Evolutionary conservation across 1,140 invertebrate species (phyloP), one percentile per base, ranked within the genome.

Genomic region (Microplitis mediator): DNA sequence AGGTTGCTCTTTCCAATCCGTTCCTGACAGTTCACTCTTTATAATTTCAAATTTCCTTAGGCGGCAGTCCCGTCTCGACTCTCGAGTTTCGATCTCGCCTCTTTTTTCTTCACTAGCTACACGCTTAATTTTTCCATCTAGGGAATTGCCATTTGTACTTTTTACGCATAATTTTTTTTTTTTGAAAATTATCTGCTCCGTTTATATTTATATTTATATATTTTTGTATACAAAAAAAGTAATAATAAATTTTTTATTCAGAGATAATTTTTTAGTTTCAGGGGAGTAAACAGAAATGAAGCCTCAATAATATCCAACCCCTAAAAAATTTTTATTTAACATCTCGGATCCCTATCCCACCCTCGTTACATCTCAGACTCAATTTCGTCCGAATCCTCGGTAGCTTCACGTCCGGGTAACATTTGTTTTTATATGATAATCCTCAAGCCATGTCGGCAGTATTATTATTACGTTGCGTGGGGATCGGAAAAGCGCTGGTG

Each of bases 21-120:
- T 36, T 39, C 34, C 63, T 63, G 13, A 16, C 35, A 6, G 16
- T 50, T 23, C 39, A 16, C 65, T 68, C 71, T 54, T 80, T 75
- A 75, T 76, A 80, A 78, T 78, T 79, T 79, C 62, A 78, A 77
- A 79, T 79, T 80, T 80, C 76, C 74, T 73, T 74, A 60, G 75
- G 66, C 74, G 71, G 45, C 70, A 65, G 67, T 69, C 16, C 13
- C 73, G 58, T 11, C 31, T 69, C 35, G 35, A 31, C 58, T 64
- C 69, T 34, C 31, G 11, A 34, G n/a, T 23, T 23, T 23, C 23
- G 23, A 64, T 63, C 36, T 39, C 61, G 32, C 52, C 39, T 45
- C 35, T 56, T 65, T 65, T 63, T 66, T 68, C 72, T 58, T 66
- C 69, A 69, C 72, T 68, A 64, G 56, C 52, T 74, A 63, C 58